phyloP scores from a whole-genome alignment of 2,797 vertebrate species.

The Meda fulgida region DNA sequence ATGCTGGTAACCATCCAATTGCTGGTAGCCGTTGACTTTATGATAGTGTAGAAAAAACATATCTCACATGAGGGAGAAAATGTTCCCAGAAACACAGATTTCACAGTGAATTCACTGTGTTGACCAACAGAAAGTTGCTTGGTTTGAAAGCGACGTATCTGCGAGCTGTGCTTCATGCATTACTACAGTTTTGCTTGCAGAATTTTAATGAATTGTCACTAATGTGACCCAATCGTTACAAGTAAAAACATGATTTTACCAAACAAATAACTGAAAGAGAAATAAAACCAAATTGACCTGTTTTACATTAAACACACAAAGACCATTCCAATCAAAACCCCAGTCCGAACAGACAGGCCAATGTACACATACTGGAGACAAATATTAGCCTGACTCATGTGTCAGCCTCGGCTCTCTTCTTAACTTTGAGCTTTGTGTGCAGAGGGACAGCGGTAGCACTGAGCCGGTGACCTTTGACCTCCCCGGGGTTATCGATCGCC shows the following conservation, averaged over 20 bases:
- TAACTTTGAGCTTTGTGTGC: constrained; percentile 51
- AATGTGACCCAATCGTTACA: not conserved
- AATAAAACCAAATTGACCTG: constrained; percentile 34
- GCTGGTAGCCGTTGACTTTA: too few species aligned
- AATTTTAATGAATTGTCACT: not conserved
- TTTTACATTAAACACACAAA: not conserved
- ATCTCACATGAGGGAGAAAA: not conserved
- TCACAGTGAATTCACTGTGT: not conserved
- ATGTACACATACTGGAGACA: constrained; percentile 61
- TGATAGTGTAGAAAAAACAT: too few species aligned
- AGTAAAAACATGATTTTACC: not conserved
- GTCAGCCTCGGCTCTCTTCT: constrained; percentile 26
- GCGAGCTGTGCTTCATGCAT: too few species aligned
- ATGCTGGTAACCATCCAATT: too few species aligned
- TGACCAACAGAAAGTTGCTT: not conserved
- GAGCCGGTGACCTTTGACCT: constrained; percentile 70
- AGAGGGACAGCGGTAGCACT: constrained; percentile 72
- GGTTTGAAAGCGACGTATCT: not conserved
- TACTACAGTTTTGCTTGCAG: not conserved
- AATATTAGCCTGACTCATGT: constrained; percentile 77
- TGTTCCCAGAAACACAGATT: not conserved
- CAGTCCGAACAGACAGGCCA: constrained; percentile 41
- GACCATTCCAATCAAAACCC: constrained; percentile 25
- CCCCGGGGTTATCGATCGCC: constrained; percentile 55
- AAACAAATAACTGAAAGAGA: not conserved